Evolutionary conservation across 2,797 vertebrate genomes (phyloP), one percentile per base, ranked within the genome.

Genomic region (Trachurus trachurus): DNA sequence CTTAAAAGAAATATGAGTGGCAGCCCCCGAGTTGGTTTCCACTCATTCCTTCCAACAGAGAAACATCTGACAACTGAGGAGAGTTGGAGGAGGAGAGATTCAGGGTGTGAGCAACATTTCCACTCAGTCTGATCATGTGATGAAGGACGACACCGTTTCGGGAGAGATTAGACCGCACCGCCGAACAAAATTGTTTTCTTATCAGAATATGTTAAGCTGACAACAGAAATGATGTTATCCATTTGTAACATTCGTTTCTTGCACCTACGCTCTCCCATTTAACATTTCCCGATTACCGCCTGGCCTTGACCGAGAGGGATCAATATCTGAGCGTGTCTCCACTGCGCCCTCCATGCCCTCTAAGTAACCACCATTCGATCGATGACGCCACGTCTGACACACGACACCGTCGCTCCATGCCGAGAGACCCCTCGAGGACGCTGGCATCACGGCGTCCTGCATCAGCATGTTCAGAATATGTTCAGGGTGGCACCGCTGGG

Each of bases 1-100:
- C 44, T 80, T 76, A 61, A 74, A 87, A 85, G 84, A 84, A 87
- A 74, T 71, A 83, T 66, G 21, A 73, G 47, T 21, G 15, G 54
- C 69, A 74, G 65, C 13, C 71, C 59, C 66, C 11, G 1, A 61
- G 56, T 62, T 70, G 53, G 29, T 71, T 80, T 68, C 64, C 17
- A 64, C 60, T 69, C 22, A 16, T 68, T 74, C 69, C 31, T 58
- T 40, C 60, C 1, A 34, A 60, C 40, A 22, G 64, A 34, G 2
- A 19, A 47, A 60, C 13, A 45, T 2, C 39, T 68, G 67, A 19
- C 56, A 62, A 63, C 63, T 64, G 47, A 74, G 29, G 34, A 17
- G 4, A 66, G 45, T 54, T 15, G 78, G 21, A 66, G 16, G 44
- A n/a, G n/a, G n/a, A 80, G 60, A 17, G 17, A 80, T 66, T 77